These are phyloP conservation scores for Rhizoglyphus robini DNA, from an alignment of 1,140 invertebrate species.

Conservation along the genomic window DNA sequence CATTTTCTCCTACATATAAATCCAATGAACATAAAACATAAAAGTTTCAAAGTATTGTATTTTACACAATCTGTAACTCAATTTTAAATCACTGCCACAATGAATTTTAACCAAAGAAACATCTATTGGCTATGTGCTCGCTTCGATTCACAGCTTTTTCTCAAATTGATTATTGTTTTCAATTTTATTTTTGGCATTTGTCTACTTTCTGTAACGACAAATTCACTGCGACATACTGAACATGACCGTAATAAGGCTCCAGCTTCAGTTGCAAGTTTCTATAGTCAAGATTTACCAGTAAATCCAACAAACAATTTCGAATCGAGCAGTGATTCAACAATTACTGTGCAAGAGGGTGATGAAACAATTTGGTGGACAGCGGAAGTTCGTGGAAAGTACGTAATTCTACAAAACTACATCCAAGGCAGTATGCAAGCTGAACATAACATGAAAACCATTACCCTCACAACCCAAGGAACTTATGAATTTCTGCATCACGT, in stretches of 20 bases:
- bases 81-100: no score
- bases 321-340: background rate
- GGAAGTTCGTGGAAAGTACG: slow-evolving; percentile 66
- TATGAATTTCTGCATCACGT: slow-evolving; percentile 79
- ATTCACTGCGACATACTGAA: background rate
- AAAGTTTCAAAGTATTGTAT: no score
- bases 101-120: no score
- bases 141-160: slow-evolving; percentile 23
- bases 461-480: slow-evolving; percentile 71
- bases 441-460: slow-evolving; percentile 53
- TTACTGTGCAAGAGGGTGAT: background rate
- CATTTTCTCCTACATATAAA: no score
- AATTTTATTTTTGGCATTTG: slow-evolving; percentile 27
- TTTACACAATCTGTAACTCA: no score
- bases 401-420: slow-evolving; percentile 78
- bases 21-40: no score
- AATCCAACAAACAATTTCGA: background rate
- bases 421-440: slow-evolving; percentile 31
- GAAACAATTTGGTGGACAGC: slow-evolving; percentile 20
- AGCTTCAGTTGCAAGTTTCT: background rate
- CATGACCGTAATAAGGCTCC: background rate
- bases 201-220: slow-evolving; percentile 24
- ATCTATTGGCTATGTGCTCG: no score
- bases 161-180: slow-evolving; percentile 25
- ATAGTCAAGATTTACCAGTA: background rate